These are phyloP conservation scores for Brachionus koreanus DNA, from an alignment of 1,140 invertebrate species.

Conservation along the genomic window DNA sequence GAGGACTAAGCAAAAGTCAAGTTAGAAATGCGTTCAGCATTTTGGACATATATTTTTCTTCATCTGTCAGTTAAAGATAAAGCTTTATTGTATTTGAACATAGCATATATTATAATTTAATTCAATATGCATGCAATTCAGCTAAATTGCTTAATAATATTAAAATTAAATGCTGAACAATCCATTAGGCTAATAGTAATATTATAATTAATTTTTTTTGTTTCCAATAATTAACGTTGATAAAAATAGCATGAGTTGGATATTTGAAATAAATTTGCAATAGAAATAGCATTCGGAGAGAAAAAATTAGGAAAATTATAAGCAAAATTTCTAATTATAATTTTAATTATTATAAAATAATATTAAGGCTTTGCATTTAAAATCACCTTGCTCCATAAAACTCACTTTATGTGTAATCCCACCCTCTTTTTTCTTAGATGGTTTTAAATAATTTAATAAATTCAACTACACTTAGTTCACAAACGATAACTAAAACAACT, in stretches of 20 bases:
- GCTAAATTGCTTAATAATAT: not conserved
- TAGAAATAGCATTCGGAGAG: not conserved
- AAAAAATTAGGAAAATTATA: not conserved
- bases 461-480: slow-evolving; percentile 30
- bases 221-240: slow-evolving; percentile 12
- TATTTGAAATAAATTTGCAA: slow-evolving; percentile 25
- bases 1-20: too few relatives aligned
- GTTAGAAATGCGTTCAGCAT: too few relatives aligned
- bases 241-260: slow-evolving; percentile 29
- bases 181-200: slow-evolving; percentile 15
- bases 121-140: not conserved
- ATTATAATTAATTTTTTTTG: slow-evolving; percentile 7
- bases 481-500: slow-evolving; percentile 33
- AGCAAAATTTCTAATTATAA: not conserved
- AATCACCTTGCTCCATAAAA: not conserved
- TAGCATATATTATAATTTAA: not conserved
- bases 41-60: not conserved
- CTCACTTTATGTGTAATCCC: not conserved
- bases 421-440: slow-evolving; percentile 5
- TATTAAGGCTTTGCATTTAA: not conserved
- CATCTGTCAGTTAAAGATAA: not conserved
- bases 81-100: not conserved
- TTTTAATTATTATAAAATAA: not conserved
- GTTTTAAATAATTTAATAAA: slow-evolving; percentile 39
- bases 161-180: not conserved